Evolutionary conservation across 2,888 invertebrate species (phyloP), one percentile per base, ranked within the genome.

Genomic region (Tachystola acroxantha): DNA sequence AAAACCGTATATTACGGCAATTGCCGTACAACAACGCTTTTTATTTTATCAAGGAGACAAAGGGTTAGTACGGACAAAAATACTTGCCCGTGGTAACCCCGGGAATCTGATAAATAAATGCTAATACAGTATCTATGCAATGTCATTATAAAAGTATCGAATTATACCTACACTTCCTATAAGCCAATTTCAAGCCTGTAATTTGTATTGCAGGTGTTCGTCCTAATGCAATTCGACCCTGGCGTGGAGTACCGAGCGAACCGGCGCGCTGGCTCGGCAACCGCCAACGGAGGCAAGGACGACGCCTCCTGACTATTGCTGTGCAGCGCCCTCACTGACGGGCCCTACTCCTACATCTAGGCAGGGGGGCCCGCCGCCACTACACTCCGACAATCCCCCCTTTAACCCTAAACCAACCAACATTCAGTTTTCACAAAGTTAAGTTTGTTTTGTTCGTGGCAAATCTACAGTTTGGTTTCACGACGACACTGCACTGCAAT

Each of bases 241-340:
- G 98, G 98, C 74, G 90, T 98, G 76, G 98, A 98, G 88, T 98
- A 98, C 89, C 96, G 96, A 70, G 94, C 96, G 72, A 92, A 92
- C 69, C 89, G 94, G 66, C 89, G 92, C 61, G 88, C 77, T 35
- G 74, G 74, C 59, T 64, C 74, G 27, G 72, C 70, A 38, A 59
- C 75, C 43, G 76, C 71, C 48, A 53, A 65, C 56, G 67, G 64
- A 49, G 87, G 84, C 81, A 96, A 96, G 81, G 96, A 96, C 87
- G 96, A 96, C 89, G 96, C 96, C 88, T 96, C 96, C 93, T 97
- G 96, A 96, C 96, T 97, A 92, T 93, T 97, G 93, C 94, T 96
- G 91, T 97, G 97, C 96, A 97, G 97, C 95, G 96, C 96, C 93
- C 96, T 97, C 91, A 97, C 96, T 73, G 97, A 97, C 89, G 97